Evolutionary conservation across 2,113 vertebrate species (phyloP), one percentile per base, ranked within the genome.

Genomic region (Callionymus lyra): DNA sequence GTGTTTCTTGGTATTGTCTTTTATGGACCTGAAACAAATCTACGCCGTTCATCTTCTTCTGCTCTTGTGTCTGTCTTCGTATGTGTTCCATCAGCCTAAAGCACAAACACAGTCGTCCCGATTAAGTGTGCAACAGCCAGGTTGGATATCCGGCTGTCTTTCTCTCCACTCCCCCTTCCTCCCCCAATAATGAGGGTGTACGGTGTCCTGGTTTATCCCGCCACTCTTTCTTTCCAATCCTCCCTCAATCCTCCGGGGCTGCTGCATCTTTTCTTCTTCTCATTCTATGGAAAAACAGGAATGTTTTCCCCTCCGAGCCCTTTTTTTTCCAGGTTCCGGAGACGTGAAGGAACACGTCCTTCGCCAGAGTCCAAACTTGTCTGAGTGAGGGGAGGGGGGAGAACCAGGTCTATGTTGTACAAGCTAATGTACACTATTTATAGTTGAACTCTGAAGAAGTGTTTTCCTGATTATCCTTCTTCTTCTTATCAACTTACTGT

Each of bases 261-360:
- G 33, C 43, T 46, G 36, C 31, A 52, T 32, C 43, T 63, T 48
- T 59, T 49, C 59, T 47, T 46, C 49, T 41, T 12, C 47, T 50
- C 35, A 66, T 72, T 65, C 64, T 66, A 68, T 73, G 59, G 73
- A 79, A 80, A 77, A 62, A 66, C 14, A 72, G 56, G 52, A 71
- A 74, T 73, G 66, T 69, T 68, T 72, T 59, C 56, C 59, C 61
- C 74, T 76, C 64, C 52, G 46, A 72, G 60, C 51, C 44, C 16
- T 60, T 63, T 71, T 60, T n/a, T n/a, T n/a, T n/a, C n/a, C 36
- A 52, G 41, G 55, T 69, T 77, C 70, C 64, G 51, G 71, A 65
- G 72, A 59, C 74, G 65, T 54, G 76, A 80, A 50, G 44, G 37
- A 53, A 68, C 81, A 80, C 17, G 79, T 76, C 52, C 36, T 17